Evolutionary conservation across 2,113 vertebrate genomes (phyloP).

Genomic region (Psittacus erithacus): DNA sequence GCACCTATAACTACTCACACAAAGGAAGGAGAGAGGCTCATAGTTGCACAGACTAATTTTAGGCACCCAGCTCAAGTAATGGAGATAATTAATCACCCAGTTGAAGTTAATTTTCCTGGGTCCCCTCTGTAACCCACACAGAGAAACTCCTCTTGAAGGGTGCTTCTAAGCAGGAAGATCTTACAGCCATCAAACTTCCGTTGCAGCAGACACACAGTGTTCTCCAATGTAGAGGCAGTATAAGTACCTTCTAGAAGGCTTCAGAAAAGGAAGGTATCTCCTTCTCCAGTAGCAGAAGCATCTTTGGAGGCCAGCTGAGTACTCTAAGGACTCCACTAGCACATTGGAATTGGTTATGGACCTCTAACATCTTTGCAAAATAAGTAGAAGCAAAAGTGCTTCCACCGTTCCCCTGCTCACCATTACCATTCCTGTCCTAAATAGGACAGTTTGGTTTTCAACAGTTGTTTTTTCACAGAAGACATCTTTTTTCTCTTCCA

Average conservation of each 20-base stretch:
- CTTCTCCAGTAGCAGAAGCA: background rate
- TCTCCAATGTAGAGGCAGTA: rapidly evolving
- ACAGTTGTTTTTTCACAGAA: background rate
- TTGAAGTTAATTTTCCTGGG: background rate
- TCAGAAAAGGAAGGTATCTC: background rate
- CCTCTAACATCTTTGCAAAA: background rate
- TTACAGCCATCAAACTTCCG: background rate
- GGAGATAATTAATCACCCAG: background rate
- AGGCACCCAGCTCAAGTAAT: background rate
- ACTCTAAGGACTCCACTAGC: background rate
- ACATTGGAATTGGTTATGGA: background rate
- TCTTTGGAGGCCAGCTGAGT: background rate
- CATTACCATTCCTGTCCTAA: background rate
- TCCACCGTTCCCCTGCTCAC: background rate
- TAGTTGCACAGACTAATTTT: background rate
- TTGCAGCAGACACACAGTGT: rapidly evolving
- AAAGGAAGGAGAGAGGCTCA: background rate
- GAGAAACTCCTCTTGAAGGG: background rate
- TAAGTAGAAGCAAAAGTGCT: background rate
- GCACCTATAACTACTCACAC: background rate
- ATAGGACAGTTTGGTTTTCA: background rate
- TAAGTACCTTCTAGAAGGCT: background rate
- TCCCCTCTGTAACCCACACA: rapidly evolving
- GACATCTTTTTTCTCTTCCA: background rate
- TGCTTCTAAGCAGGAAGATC: background rate